Base-by-base conservation (phyloP, 2,113 vertebrate species). In the Dascyllus trimaculatus region DNA sequence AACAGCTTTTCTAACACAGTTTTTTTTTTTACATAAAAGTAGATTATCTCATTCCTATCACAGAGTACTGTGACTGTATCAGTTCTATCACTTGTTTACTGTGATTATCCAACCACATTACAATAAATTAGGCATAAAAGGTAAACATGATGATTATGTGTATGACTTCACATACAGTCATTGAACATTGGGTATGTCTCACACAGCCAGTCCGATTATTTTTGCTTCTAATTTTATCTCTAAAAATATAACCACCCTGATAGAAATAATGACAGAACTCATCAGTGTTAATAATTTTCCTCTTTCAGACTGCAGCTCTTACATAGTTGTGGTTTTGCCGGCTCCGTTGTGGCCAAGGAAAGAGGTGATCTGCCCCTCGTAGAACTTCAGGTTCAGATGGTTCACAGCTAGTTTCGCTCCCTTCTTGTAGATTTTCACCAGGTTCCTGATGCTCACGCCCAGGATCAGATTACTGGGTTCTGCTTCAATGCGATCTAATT, bases 271-370 rank as follows among this genome's bases (percentile, higher is more conserved):
- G 5, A 46, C 0, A 25, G 1, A 21, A 25, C 1, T 21, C 52
- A 15, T 45, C 1, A 35, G 10, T 19, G 61, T 21, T 54, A 11
- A 58, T 17, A 45, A 32, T 11, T 26, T 19, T 48, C 4, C 18
- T 48, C 17, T 53, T 49, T 75, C 45, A 43, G 10, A 5, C 15
- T 6, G 48, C 3, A 58, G 48, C 35, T 35, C 95, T 95, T 92
- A 99, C 97, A 98, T 95, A 0, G 95, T 97, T 49, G 97, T 98
- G 46, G 96, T 98, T 93, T 98, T 98, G 19, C 97, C 96, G 0
- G 97, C 97, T 0, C 97, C 97, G 0, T 97, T 99, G 92, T 96
- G 97, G 22, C 97, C 97, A 54, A 98, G 92, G 76, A 99, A 96
- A 21, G 97, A 96, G 0, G 97, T 97, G 91, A 98, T 97, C 82